Percentiles rank a stretch among this genome's conserved stretches.
Conservation (phyloP, 2,888 invertebrate species). For the Capitulum mitella region DNA sequence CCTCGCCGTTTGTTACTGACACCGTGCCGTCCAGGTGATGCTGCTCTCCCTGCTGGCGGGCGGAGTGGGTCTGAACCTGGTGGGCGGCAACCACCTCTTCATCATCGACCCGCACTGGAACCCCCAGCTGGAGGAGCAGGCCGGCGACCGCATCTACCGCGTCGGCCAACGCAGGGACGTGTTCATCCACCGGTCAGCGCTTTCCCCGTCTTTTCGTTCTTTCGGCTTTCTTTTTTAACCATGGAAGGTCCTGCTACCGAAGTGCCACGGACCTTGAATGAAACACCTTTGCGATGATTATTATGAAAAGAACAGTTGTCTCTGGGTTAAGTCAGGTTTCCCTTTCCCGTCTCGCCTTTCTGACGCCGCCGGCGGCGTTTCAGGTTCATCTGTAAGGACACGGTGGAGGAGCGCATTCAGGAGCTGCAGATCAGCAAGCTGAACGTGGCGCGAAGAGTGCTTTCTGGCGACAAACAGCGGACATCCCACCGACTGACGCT, state of each 20-base stretch:
- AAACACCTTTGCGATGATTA: too few relatives aligned
- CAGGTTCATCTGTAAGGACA: conserved; percentile 73
- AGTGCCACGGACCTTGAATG: too few relatives aligned
- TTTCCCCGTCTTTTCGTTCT: too few relatives aligned
- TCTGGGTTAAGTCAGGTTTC: too few relatives aligned
- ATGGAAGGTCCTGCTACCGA: too few relatives aligned
- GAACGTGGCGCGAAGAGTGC: conserved; percentile 64
- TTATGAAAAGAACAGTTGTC: too few relatives aligned
- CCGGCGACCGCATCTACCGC: conserved; percentile 80
- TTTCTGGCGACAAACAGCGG: conserved; percentile 54
- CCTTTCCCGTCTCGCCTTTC: too few relatives aligned
- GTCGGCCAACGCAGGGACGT: conserved; percentile 35
- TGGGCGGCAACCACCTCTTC: conserved; percentile 85
- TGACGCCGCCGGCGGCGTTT: conserved; percentile 35
- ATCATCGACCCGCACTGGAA: conserved; percentile 94
- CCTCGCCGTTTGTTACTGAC: too few relatives aligned
- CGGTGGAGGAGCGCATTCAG: conserved; percentile 80
- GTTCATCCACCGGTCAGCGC: conserved; percentile 34
- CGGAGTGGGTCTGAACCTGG: conserved; percentile 86
- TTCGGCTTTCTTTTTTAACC: too few relatives aligned
- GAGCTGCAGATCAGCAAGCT: conserved; percentile 71
- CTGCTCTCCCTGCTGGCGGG: conserved; percentile 85
- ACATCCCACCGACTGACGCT: conserved; percentile 64
- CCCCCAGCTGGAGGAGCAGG: conserved; percentile 90
- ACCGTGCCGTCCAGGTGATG: conserved; percentile 49